A percentile compares a stretch with the other conserved stretches of the same genome.
Conservation (phyloP, 2,797 vertebrate genomes). For the Sebastolobus alascanus region DNA sequence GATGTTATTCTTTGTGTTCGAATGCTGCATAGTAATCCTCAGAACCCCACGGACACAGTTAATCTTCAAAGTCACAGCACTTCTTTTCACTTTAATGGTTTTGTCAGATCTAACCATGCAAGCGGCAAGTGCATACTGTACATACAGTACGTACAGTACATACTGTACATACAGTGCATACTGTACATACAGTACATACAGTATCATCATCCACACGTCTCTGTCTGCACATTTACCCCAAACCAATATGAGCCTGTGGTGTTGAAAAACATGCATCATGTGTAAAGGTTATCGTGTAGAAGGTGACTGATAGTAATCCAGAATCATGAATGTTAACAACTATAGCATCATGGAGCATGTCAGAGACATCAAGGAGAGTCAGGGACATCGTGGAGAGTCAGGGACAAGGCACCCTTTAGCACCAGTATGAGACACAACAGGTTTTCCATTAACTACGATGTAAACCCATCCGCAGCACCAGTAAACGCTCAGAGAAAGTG, state of each 20-base stretch:
- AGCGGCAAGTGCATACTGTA: neutral
- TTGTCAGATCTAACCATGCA: neutral
- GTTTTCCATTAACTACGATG: too few species aligned
- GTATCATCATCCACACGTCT: neutral
- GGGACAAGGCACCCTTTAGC: too few species aligned
- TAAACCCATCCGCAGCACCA: too few species aligned
- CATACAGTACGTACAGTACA: too few species aligned
- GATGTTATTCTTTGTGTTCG: neutral
- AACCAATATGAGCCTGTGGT: neutral
- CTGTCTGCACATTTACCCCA: neutral
- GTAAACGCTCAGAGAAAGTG: too few species aligned
- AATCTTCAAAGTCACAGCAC: neutral
- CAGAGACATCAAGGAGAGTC: too few species aligned
- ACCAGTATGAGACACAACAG: too few species aligned
- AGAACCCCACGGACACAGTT: neutral
- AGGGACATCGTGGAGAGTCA: too few species aligned
- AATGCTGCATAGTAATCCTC: neutral
- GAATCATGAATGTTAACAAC: neutral
- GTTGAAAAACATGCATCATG: neutral
- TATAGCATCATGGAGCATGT: neutral
- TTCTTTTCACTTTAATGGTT: slow-evolving; percentile 7
- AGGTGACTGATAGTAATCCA: neutral
- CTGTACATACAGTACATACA: too few species aligned
- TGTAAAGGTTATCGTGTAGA: neutral
- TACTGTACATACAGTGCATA: too few species aligned